These are phyloP conservation scores for Neuroscelio doddi DNA, from an alignment of 2,888 invertebrate species.

Conservation along the genomic window DNA sequence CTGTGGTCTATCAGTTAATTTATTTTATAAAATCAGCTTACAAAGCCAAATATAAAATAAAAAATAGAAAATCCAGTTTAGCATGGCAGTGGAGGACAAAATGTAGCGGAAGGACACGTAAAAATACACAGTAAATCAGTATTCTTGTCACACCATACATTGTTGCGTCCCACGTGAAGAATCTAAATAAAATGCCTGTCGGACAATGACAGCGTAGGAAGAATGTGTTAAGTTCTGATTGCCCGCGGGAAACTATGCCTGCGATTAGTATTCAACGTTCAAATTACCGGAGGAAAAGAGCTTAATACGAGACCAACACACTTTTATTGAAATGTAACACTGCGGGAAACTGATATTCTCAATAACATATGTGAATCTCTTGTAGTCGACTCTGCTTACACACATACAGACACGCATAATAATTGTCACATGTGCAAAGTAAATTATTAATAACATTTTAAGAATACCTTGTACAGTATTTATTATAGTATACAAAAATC, in stretches of 20 bases:
- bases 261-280: slow-evolving; percentile 27
- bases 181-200: slow-evolving; percentile 34
- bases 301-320: slow-evolving; percentile 1
- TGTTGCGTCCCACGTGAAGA: slow-evolving; percentile 24
- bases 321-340: slow-evolving; percentile 18
- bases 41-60: slow-evolving; percentile 15
- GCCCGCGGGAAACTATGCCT: slow-evolving; percentile 9
- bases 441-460: too few relatives aligned
- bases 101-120: slow-evolving; percentile 9
- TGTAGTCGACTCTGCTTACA: not conserved
- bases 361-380: not conserved
- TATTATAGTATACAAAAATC: too few relatives aligned
- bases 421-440: too few relatives aligned
- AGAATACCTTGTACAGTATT: too few relatives aligned
- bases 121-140: slow-evolving; percentile 17
- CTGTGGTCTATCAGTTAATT: too few relatives aligned
- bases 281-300: slow-evolving; percentile 10
- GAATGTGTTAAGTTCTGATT: slow-evolving; percentile 23
- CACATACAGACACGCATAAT: too few relatives aligned
- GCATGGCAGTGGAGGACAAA: slow-evolving; percentile 2
- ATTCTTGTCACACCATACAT: slow-evolving; percentile 19
- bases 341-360: slow-evolving; percentile 17
- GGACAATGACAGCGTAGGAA: slow-evolving; percentile 28
- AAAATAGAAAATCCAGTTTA: slow-evolving; percentile 2
- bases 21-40: not conserved